A percentile compares a stretch with the other conserved stretches of the same genome.
phyloP scores from a whole-genome alignment of 1,140 invertebrate genomes.

The Hycleus cichorii region DNA sequence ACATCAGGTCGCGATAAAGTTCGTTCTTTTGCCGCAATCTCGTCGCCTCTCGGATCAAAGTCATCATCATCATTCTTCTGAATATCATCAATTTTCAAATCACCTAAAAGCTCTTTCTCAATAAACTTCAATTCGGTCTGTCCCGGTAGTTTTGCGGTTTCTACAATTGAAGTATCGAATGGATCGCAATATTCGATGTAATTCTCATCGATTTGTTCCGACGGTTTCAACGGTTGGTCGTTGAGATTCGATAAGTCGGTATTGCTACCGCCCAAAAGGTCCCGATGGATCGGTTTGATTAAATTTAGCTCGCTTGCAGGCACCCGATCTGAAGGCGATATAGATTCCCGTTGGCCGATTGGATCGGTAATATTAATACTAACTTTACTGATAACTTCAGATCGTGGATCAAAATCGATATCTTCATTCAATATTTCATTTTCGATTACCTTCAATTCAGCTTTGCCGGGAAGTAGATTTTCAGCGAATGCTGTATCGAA shows the following conservation, averaged over 20 bases:
- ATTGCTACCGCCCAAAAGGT: slow-evolving; percentile 64
- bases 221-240: slow-evolving; percentile 60
- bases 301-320: slow-evolving; percentile 33
- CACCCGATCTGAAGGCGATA: slow-evolving; percentile 42
- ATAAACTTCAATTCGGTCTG: slow-evolving; percentile 70
- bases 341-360: slow-evolving; percentile 42
- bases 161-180: slow-evolving; percentile 74
- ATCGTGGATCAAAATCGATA: slow-evolving; percentile 60
- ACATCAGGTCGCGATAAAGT: slow-evolving; percentile 54
- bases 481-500: slow-evolving; percentile 82
- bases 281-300: slow-evolving; percentile 43
- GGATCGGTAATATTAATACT: slow-evolving; percentile 51
- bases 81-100: slow-evolving; percentile 24
- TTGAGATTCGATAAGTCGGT: slow-evolving; percentile 65
- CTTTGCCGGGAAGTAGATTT: slow-evolving; percentile 62
- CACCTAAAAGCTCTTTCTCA: slow-evolving; percentile 65
- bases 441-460: slow-evolving; percentile 56
- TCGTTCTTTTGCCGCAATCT: slow-evolving; percentile 29
- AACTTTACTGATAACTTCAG: slow-evolving; percentile 44
- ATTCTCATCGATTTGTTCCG: slow-evolving; percentile 42
- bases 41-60: slow-evolving; percentile 66
- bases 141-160: slow-evolving; percentile 60
- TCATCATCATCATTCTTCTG: slow-evolving; percentile 52
- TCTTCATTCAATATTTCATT: slow-evolving; percentile 53
- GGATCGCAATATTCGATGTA: slow-evolving; percentile 66